phyloP scores from a whole-genome alignment of 2,113 vertebrate species.

The Megalops atlanticus region DNA sequence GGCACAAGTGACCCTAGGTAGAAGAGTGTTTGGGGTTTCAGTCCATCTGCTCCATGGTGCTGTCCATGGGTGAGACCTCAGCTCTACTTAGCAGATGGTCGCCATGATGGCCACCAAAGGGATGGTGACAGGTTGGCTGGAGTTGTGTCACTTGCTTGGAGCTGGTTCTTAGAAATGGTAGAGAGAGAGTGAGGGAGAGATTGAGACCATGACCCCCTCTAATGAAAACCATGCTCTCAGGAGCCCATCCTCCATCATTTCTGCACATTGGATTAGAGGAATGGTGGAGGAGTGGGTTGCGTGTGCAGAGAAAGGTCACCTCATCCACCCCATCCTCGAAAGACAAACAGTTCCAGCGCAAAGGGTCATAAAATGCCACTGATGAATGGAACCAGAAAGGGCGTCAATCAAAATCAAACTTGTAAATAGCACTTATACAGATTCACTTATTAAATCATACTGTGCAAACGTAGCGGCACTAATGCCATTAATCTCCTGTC shows the following conservation, averaged over 20 bases:
- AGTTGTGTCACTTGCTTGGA: neutral
- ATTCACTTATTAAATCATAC: neutral
- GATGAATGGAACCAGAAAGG: neutral
- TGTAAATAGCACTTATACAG: neutral
- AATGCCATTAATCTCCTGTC: neutral
- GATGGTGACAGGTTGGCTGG: neutral
- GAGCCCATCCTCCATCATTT: neutral
- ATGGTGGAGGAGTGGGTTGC: neutral
- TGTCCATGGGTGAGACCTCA: neutral
- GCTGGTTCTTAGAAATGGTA: neutral
- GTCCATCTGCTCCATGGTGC: neutral
- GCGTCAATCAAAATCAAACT: conserved; percentile 3
- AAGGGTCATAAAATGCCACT: too few relatives aligned
- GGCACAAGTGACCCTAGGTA: neutral
- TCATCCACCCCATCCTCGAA: neutral
- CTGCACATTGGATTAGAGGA: neutral
- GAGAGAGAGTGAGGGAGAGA: neutral
- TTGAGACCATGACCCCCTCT: neutral
- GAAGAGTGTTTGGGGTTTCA: neutral
- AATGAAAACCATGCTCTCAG: neutral
- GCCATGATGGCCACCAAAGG: neutral
- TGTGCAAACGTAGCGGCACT: neutral
- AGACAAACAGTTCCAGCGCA: neutral
- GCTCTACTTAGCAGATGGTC: conserved; percentile 5
- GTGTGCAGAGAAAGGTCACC: neutral